These are phyloP conservation scores for Oncorhynchus masou DNA, from an alignment of 2,113 vertebrate genomes.

Conservation along the genomic window DNA sequence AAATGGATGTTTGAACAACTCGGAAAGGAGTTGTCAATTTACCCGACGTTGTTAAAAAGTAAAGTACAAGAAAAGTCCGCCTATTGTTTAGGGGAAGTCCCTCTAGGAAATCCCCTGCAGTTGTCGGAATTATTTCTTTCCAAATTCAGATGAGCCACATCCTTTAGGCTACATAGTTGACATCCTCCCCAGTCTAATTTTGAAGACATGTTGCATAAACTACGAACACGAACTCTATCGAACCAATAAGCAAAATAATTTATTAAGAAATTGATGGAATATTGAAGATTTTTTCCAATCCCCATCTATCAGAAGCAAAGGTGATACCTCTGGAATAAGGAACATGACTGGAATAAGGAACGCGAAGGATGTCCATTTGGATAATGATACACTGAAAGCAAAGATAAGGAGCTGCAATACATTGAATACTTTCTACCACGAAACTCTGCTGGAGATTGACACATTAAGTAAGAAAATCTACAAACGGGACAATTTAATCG, in stretches of 20 bases:
- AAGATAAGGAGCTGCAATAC: constrained; percentile 74
- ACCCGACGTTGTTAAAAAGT: constrained; percentile 10
- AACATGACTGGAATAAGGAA: neutral
- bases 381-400: constrained; percentile 56
- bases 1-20: constrained; percentile 11
- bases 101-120: constrained; percentile 43
- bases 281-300: no score
- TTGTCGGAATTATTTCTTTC: constrained; percentile 29
- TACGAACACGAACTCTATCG: neutral
- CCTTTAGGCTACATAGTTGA: constrained; percentile 10
- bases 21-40: neutral
- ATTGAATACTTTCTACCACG: constrained; percentile 82
- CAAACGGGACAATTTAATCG: constrained; percentile 76
- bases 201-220: neutral
- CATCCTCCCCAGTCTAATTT: neutral
- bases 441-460: constrained; percentile 78
- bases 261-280: neutral
- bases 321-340: neutral
- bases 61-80: constrained; percentile 50
- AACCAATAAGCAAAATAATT: neutral
- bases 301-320: neutral
- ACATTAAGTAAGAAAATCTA: constrained; percentile 74
- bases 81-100: constrained; percentile 21
- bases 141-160: constrained; percentile 32
- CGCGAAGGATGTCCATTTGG: constrained; percentile 69